Conservation (phyloP, 1,140 invertebrate species). For the Pseudomyrmex cubaensis region DNA sequence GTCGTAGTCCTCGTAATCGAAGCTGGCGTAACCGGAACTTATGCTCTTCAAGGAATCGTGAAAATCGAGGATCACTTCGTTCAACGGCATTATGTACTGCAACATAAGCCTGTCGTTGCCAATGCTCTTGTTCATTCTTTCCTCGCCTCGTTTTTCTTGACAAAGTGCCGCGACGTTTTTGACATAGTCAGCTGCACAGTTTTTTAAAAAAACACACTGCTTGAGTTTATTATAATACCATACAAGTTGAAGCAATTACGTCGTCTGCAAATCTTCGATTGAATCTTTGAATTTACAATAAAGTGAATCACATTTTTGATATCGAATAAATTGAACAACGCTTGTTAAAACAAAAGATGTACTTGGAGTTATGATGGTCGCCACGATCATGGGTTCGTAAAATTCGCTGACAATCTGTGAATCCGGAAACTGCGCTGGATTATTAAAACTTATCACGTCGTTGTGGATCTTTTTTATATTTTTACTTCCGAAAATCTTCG, state of each 20-base stretch:
- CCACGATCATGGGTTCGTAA: slow-evolving; percentile 95
- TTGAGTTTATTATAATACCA: slow-evolving; percentile 29
- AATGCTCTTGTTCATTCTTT: slow-evolving; percentile 91
- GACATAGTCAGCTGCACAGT: slow-evolving; percentile 87
- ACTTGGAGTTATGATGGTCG: slow-evolving; percentile 95
- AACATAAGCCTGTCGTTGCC: slow-evolving; percentile 93
- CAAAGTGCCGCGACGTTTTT: slow-evolving; percentile 90
- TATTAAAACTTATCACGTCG: slow-evolving; percentile 91
- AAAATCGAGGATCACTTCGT: slow-evolving; percentile 97
- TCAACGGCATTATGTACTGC: slow-evolving; percentile 94
- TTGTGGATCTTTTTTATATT: slow-evolving; percentile 88
- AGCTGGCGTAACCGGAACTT: slow-evolving; percentile 97
- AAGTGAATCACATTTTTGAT: neutral
- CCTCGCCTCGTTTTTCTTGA: slow-evolving; percentile 91
- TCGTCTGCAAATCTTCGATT: slow-evolving; percentile 17
- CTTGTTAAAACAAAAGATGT: slow-evolving; percentile 38
- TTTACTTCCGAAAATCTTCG: slow-evolving; percentile 89
- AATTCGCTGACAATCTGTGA: slow-evolving; percentile 89
- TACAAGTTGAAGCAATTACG: slow-evolving; percentile 1
- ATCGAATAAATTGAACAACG: neutral
- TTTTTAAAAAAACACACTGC: slow-evolving; percentile 13
- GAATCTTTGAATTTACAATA: neutral
- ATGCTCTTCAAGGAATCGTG: slow-evolving; percentile 96
- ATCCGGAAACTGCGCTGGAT: slow-evolving; percentile 93
- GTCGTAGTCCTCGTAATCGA: slow-evolving; percentile 98